Evolutionary conservation across 2,113 vertebrate genomes (phyloP).

Genomic region (Tachycineta bicolor): DNA sequence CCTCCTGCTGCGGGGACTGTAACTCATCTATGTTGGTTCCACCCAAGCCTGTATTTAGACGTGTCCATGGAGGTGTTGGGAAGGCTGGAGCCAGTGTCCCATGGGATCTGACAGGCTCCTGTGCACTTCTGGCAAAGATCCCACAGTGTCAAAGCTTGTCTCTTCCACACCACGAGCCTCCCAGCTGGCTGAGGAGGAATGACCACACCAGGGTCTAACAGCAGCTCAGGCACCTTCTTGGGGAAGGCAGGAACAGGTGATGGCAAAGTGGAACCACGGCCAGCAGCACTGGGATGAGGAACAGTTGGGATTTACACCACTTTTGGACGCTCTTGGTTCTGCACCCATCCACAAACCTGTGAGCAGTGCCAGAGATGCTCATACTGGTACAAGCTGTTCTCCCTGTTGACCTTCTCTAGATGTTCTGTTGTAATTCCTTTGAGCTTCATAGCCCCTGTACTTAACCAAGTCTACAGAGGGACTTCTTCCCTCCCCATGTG

Average conservation of each 20-base stretch:
- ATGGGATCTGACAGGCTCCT: not conserved
- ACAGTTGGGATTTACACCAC: not conserved
- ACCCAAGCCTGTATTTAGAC: not conserved
- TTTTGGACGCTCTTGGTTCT: fast-evolving
- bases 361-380: not conserved
- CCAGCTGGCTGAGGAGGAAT: not conserved
- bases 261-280: not conserved
- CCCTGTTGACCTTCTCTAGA: not conserved
- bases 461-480: not conserved
- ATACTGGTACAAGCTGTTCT: not conserved
- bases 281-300: not conserved
- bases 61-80: not conserved
- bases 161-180: not conserved
- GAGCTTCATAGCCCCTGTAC: not conserved
- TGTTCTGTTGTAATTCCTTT: not conserved
- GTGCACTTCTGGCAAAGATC: not conserved
- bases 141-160: not conserved
- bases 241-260: not conserved
- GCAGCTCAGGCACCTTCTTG: not conserved
- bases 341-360: not conserved
- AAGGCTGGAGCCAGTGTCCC: not conserved
- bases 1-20: not conserved
- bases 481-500: not conserved
- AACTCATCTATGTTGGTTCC: not conserved
- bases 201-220: not conserved